Conservation (phyloP, 2,888 invertebrate genomes). For the Napeogenes sylphis region DNA sequence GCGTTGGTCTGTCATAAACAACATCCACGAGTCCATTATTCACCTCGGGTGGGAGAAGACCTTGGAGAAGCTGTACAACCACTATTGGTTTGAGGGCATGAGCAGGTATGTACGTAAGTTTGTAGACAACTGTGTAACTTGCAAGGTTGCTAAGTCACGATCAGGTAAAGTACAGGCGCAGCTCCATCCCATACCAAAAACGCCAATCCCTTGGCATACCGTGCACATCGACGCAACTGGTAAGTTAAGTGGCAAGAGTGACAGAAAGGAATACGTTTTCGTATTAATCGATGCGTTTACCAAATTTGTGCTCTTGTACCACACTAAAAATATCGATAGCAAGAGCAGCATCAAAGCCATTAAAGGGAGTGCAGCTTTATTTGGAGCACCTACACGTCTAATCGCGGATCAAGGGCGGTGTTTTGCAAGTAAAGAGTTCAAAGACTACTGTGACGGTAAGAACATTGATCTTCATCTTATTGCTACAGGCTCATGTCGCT, state of each 20-base stretch:
- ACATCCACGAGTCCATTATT: too few species aligned
- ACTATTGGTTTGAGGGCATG: too few species aligned
- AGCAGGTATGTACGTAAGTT: slow-evolving; percentile 30
- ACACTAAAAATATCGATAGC: slow-evolving; percentile 30
- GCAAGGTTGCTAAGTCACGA: slow-evolving; percentile 35
- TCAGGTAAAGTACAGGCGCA: slow-evolving; percentile 14
- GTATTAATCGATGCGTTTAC: slow-evolving; percentile 39
- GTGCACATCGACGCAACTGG: slow-evolving; percentile 39
- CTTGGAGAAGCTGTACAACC: too few species aligned
- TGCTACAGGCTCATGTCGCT: neutral
- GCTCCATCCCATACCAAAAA: neutral
- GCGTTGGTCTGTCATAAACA: neutral
- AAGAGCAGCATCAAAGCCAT: slow-evolving; percentile 23
- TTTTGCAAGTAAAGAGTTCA: neutral
- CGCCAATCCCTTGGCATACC: slow-evolving; percentile 35
- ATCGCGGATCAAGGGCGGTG: slow-evolving; percentile 29
- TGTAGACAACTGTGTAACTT: slow-evolving; percentile 39
- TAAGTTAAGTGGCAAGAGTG: slow-evolving; percentile 37
- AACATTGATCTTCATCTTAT: neutral
- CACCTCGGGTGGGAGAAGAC: too few species aligned
- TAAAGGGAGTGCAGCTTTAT: slow-evolving; percentile 12
- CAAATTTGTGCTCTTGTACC: slow-evolving; percentile 31
- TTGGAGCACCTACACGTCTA: slow-evolving; percentile 24
- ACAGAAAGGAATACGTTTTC: too few species aligned
- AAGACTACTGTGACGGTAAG: neutral